phyloP scores from a whole-genome alignment of 2,888 invertebrate genomes.

The Ichneumoninae sp. region DNA sequence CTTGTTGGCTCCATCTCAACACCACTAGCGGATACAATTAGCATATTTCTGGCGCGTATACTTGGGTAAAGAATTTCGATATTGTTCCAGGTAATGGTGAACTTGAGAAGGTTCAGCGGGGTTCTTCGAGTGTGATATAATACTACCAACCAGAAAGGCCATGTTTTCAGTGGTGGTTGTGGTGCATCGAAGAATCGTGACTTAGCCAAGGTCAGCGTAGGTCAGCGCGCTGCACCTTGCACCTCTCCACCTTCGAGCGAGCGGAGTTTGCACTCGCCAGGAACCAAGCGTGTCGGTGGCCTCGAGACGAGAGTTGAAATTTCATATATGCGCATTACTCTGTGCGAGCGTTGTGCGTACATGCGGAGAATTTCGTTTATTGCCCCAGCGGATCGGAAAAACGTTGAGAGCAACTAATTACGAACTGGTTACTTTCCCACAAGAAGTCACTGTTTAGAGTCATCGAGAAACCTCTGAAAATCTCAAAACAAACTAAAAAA shows the following conservation, averaged over 20 bases:
- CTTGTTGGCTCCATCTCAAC: not conserved
- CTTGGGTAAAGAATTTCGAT: not conserved
- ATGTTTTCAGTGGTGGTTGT: conserved; percentile 48
- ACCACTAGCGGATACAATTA: not conserved
- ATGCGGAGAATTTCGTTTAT: conserved; percentile 15
- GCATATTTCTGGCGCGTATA: not conserved
- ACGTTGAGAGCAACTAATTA: not conserved
- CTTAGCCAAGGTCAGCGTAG: conserved; percentile 79
- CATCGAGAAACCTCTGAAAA: not conserved
- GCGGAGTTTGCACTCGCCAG: conserved; percentile 67
- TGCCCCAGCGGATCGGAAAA: not conserved
- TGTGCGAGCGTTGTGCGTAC: conserved; percentile 30
- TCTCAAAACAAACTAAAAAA: not conserved
- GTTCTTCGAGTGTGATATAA: conserved; percentile 28
- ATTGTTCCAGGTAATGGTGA: conserved; percentile 9
- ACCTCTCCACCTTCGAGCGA: conserved; percentile 74
- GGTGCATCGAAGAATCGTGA: conserved; percentile 76
- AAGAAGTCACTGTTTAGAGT: not conserved
- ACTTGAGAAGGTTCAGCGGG: conserved; percentile 14
- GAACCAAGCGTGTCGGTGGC: conserved; percentile 76
- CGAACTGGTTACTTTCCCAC: not conserved
- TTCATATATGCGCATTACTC: conserved; percentile 79
- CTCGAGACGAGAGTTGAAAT: conserved; percentile 79
- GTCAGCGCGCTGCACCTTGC: conserved; percentile 81
- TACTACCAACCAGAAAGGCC: conserved; percentile 1